Evolutionary conservation across 2,888 invertebrate species (phyloP), one percentile per base, ranked within the genome.

Genomic region (Ditylenchus weischeri): DNA sequence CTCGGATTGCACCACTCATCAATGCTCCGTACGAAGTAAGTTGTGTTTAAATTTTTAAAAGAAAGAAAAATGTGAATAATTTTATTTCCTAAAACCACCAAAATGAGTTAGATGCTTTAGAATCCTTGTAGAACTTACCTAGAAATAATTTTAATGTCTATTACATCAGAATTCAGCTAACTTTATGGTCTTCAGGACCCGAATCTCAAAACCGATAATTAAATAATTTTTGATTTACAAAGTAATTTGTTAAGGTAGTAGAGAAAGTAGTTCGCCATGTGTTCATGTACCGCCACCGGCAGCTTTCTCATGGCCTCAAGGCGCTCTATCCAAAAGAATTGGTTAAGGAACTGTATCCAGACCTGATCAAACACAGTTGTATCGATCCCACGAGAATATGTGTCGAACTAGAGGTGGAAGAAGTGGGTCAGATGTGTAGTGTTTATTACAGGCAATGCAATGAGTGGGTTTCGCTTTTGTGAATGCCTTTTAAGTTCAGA

Each of bases 201-300:
- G 5, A 29, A 29, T 4, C 2, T 29, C 29, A 35, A 0, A 35
- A 18, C 21, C 29, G 29, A 29, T 29, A 29, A 29, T n/a, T n/a
- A 29, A 29, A 29, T 29, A 29, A 13, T 21, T 15, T 15, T 10
- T 29, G 6, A 48, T 5, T 21, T 19, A 36, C 43, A n/a, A n/a
- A 48, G 11, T n/a, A n/a, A 23, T 8, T 19, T 21, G 62, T 72
- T 62, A 49, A 78, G 78, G 83, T 91, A 69, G 89, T 94, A 19
- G 93, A 96, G 82, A 95, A 93, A 85, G 89, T 99, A 13, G 86
- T 90, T 0, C 87, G 93, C 0, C 90, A 90, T 78, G 87, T 93
- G 72, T 98, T 96, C 84, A 89, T 89, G 76, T 90, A 90, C 88
- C 88, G 93, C 38, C 91, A 91, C 82, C 95, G 95, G 83, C 89